Conservation (phyloP, 2,888 invertebrate species). For the Perithous albicinctus region DNA sequence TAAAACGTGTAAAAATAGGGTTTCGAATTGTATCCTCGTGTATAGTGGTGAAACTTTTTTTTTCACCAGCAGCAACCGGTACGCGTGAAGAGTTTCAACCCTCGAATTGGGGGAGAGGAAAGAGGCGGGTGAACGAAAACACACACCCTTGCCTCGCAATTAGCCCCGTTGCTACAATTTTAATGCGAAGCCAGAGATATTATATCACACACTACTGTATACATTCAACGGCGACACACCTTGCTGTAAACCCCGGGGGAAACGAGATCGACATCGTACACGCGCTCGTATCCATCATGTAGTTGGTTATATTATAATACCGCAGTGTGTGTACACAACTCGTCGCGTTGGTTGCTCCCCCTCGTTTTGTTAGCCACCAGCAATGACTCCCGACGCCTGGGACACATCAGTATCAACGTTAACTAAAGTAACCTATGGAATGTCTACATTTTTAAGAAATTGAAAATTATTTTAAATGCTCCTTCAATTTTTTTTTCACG, state of each 20-base stretch:
- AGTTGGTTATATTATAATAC: background rate
- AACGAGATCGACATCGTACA: slow-evolving; percentile 15
- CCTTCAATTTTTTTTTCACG: too few species aligned
- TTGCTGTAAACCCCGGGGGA: slow-evolving; percentile 19
- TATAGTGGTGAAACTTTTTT: background rate
- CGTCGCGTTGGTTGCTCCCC: slow-evolving; percentile 19
- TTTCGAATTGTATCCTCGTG: too few species aligned
- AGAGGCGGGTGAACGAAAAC: slow-evolving; percentile 6
- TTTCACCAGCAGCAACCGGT: background rate
- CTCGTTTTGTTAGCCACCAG: slow-evolving; percentile 18
- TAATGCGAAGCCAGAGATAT: slow-evolving; percentile 31
- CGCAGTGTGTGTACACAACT: background rate
- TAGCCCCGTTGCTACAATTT: slow-evolving; percentile 51
- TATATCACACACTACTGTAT: background rate
- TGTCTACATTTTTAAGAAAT: too few species aligned
- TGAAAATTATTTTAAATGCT: too few species aligned
- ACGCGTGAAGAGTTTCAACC: background rate
- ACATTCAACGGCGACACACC: slow-evolving; percentile 44
- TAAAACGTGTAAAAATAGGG: too few species aligned
- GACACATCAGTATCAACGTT: background rate
- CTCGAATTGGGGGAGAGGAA: background rate
- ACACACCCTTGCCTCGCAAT: slow-evolving; percentile 30
- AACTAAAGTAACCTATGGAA: background rate
- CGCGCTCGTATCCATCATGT: slow-evolving; percentile 21
- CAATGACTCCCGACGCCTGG: slow-evolving; percentile 1